These are phyloP conservation scores for Balanococcus diminutus DNA, from an alignment of 2,888 invertebrate species.

Conservation along the genomic window DNA sequence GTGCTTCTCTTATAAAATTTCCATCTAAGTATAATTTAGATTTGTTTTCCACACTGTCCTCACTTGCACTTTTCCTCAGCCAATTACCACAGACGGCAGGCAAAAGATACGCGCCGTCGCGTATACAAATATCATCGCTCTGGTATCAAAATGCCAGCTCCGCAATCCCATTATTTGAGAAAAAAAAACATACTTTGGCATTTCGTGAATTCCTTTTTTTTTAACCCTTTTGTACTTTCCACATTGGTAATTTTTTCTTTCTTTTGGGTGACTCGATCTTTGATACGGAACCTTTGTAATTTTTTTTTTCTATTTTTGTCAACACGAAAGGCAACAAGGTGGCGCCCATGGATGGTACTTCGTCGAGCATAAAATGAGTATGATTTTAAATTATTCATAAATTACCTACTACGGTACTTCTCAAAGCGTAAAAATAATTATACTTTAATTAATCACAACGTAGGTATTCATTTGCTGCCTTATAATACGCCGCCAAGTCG, in stretches of 20 bases:
- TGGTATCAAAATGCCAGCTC: background rate
- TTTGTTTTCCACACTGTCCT: background rate
- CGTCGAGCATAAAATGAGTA: background rate
- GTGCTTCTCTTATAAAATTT: background rate
- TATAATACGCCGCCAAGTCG: background rate
- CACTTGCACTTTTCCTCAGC: background rate
- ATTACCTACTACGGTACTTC: background rate
- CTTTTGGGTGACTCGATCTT: background rate
- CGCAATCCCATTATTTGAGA: background rate
- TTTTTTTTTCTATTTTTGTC: background rate
- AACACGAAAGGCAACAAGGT: background rate
- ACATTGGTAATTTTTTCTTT: no score
- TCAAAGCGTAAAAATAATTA: slow-evolving; percentile 43
- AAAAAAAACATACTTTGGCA: background rate
- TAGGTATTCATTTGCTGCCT: background rate
- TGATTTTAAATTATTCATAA: slow-evolving; percentile 17
- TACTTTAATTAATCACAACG: background rate
- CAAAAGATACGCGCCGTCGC: background rate
- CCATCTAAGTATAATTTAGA: background rate
- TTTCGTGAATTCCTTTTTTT: background rate
- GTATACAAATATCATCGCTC: background rate
- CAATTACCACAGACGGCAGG: background rate
- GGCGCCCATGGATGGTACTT: background rate
- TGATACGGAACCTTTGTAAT: background rate
- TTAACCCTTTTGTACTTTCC: no score